These are phyloP conservation scores for Polydrusus pterygomalis DNA, from an alignment of 2,888 invertebrate species.

Conservation along the genomic window DNA sequence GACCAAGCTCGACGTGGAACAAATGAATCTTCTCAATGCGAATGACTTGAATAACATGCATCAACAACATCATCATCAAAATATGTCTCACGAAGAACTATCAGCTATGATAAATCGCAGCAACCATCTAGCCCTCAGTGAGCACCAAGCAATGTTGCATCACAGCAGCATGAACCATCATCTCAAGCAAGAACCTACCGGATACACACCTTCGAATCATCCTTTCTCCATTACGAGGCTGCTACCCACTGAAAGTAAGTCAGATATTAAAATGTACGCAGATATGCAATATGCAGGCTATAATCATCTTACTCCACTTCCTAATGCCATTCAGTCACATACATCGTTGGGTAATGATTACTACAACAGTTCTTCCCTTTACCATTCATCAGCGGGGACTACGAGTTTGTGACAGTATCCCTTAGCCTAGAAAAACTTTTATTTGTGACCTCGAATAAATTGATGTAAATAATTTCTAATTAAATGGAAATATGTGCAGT, in stretches of 20 bases:
- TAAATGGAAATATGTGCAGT: slow-evolving; percentile 36
- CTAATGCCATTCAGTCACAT: slow-evolving; percentile 76
- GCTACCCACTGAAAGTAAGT: slow-evolving; percentile 90
- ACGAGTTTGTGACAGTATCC: slow-evolving; percentile 96
- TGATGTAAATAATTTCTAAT: slow-evolving; percentile 21
- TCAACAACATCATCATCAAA: slow-evolving; percentile 69
- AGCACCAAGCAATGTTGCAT: slow-evolving; percentile 72
- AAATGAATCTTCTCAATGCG: slow-evolving; percentile 82
- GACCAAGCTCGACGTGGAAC: slow-evolving; percentile 76
- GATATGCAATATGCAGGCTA: slow-evolving; percentile 79
- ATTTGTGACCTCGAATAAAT: slow-evolving; percentile 51
- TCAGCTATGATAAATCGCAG: slow-evolving; percentile 80
- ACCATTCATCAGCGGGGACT: slow-evolving; percentile 81
- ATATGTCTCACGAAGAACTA: slow-evolving; percentile 76
- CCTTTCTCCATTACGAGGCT: slow-evolving; percentile 96
- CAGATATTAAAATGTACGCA: slow-evolving; percentile 92
- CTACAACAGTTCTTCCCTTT: slow-evolving; percentile 89
- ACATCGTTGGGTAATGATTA: slow-evolving; percentile 79
- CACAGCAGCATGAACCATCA: slow-evolving; percentile 75
- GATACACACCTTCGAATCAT: slow-evolving; percentile 88
- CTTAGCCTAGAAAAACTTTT: slow-evolving; percentile 80
- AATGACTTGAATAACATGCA: slow-evolving; percentile 73
- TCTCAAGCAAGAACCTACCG: slow-evolving; percentile 76
- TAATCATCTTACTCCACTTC: slow-evolving; percentile 77
- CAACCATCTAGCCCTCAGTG: slow-evolving; percentile 73